Evolutionary conservation across 2,113 vertebrate genomes (phyloP).

Genomic region (Conger conger): DNA sequence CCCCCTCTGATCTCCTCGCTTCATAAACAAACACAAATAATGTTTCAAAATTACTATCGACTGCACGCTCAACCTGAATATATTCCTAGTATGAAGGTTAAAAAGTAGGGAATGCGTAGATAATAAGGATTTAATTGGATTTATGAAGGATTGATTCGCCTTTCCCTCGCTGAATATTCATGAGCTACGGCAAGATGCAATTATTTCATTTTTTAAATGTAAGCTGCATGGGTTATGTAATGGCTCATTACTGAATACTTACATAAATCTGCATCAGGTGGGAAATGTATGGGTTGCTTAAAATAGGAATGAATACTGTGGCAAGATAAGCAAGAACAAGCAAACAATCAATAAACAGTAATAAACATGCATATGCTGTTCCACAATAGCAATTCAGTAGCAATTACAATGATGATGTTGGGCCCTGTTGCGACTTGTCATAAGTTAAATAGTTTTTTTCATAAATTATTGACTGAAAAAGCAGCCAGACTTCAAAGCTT

Average conservation of each 20-base stretch:
- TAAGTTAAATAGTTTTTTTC: not conserved
- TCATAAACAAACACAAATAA: constrained; percentile 11
- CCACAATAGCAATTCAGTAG: constrained; percentile 7
- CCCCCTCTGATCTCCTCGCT: not conserved
- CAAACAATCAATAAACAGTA: not conserved
- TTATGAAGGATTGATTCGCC: not conserved
- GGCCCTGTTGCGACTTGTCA: not conserved
- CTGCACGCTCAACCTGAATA: not conserved
- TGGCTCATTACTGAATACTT: not conserved
- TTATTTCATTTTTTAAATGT: not conserved
- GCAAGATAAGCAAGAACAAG: not conserved
- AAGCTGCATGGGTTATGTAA: constrained; percentile 18
- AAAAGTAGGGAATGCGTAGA: not conserved
- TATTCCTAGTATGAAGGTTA: not conserved
- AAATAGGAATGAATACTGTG: not conserved
- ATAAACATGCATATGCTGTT: not conserved
- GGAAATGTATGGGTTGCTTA: constrained; percentile 1
- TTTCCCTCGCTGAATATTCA: not conserved
- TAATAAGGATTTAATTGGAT: not conserved
- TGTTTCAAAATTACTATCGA: not conserved
- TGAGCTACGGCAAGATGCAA: constrained; percentile 1
- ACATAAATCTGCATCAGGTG: not conserved
- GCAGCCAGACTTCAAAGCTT: not conserved
- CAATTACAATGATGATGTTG: constrained; percentile 12
- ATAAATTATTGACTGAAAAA: not conserved